phyloP scores from a whole-genome alignment of 2,797 vertebrate species.

The Lycodopsis pacificus region DNA sequence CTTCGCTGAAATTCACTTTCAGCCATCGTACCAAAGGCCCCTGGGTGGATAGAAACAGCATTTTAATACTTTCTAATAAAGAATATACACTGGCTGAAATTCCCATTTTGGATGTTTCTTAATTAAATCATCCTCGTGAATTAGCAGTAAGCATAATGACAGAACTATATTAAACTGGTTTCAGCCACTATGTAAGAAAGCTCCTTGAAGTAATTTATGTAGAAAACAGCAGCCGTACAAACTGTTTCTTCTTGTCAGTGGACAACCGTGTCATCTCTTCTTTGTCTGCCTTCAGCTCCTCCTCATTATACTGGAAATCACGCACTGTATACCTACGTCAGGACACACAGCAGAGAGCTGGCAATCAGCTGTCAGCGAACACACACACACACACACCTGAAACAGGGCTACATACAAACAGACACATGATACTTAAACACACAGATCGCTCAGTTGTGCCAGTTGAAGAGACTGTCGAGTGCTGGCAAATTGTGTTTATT shows the following conservation, averaged over 20 bases:
- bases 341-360: constrained; percentile 43
- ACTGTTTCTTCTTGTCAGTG: constrained; percentile 99
- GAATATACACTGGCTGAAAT: background rate
- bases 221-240: constrained; percentile 85
- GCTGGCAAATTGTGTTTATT: constrained; percentile 5
- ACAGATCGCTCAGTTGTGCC: constrained; percentile 22
- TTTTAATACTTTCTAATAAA: background rate
- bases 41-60: constrained; percentile 73
- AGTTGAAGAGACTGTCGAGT: constrained; percentile 46
- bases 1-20: constrained; percentile 99
- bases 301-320: constrained; percentile 99
- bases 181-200: background rate
- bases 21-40: constrained; percentile 98
- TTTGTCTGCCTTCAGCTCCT: constrained; percentile 99
- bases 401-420: constrained; percentile 9
- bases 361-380: constrained; percentile 26
- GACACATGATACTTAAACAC: background rate
- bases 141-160: background rate
- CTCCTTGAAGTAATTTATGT: background rate
- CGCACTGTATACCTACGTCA: constrained; percentile 91
- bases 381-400: constrained; percentile 4
- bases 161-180: background rate
- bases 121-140: background rate
- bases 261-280: constrained; percentile 98
- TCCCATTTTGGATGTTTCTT: background rate